A percentile compares a stretch with the other conserved stretches of the same genome.
phyloP scores from a whole-genome alignment of 2,113 vertebrate genomes.

The Eulacestoma nigropectus region DNA sequence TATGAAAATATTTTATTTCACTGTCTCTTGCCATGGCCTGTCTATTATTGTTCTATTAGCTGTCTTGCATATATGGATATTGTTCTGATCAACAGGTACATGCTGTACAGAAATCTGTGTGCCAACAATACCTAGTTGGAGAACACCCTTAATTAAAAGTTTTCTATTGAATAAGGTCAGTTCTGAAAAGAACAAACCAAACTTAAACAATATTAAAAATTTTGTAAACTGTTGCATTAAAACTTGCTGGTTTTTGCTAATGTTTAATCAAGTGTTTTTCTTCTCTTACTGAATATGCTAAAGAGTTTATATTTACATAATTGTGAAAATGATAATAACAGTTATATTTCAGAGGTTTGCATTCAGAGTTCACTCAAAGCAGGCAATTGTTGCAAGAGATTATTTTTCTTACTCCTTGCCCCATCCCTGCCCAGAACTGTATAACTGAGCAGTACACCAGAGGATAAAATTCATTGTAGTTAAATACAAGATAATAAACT shows the following conservation, averaged over 20 bases:
- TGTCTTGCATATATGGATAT: neutral
- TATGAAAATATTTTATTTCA: neutral
- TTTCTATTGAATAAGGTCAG: neutral
- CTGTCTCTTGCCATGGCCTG: neutral
- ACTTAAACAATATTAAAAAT: neutral
- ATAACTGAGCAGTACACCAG: neutral
- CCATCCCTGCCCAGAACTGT: neutral
- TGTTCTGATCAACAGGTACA: neutral
- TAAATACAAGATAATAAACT: neutral
- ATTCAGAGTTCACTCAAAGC: neutral
- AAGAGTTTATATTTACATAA: neutral
- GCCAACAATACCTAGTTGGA: neutral
- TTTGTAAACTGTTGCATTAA: neutral
- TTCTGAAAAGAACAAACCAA: neutral
- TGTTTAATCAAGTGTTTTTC: neutral
- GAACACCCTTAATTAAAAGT: slow-evolving; percentile 26
- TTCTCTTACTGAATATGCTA: neutral
- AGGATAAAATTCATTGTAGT: neutral
- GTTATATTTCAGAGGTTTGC: neutral
- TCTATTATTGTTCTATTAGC: slow-evolving; percentile 4
- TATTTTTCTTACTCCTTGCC: neutral
- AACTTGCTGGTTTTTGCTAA: neutral
- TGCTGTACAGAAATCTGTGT: neutral
- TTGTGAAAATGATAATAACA: neutral
- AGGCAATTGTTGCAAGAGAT: neutral